Evolutionary conservation across 1,140 invertebrate species (phyloP).

Genomic region (Ceratitis capitata): DNA sequence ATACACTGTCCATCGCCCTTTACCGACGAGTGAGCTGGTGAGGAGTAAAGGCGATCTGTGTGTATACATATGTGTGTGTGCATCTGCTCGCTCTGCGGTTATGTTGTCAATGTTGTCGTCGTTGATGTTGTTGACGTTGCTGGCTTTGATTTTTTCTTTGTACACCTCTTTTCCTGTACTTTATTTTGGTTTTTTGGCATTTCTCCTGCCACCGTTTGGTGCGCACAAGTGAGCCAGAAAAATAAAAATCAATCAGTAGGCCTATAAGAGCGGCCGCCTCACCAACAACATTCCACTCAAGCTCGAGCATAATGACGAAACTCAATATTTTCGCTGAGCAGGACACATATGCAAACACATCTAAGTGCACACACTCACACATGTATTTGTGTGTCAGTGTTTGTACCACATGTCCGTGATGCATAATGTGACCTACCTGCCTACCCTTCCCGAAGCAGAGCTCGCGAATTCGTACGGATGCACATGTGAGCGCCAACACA

Average conservation of each 20-base stretch:
- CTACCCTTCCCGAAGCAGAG: neutral
- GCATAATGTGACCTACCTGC: neutral
- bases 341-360: neutral
- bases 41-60: too few species aligned
- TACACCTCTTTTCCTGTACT: constrained; percentile 7
- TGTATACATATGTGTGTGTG: neutral
- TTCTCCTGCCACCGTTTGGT: constrained; percentile 41
- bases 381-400: neutral
- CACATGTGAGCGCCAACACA: neutral
- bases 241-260: constrained; percentile 38
- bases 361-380: neutral
- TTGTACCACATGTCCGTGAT: neutral
- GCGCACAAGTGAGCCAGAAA: constrained; percentile 14
- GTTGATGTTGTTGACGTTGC: constrained; percentile 42
- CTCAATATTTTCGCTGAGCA: neutral
- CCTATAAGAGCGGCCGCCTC: neutral
- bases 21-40: neutral
- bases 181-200: constrained; percentile 41
- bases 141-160: constrained; percentile 28
- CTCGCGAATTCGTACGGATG: neutral
- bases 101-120: constrained; percentile 45
- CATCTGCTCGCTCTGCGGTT: constrained; percentile 44
- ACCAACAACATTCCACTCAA: constrained; percentile 24
- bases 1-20: neutral
- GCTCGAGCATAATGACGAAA: neutral